These are phyloP conservation scores for Dinoponera quadriceps DNA, from an alignment of 1,140 invertebrate genomes.

Conservation along the genomic window DNA sequence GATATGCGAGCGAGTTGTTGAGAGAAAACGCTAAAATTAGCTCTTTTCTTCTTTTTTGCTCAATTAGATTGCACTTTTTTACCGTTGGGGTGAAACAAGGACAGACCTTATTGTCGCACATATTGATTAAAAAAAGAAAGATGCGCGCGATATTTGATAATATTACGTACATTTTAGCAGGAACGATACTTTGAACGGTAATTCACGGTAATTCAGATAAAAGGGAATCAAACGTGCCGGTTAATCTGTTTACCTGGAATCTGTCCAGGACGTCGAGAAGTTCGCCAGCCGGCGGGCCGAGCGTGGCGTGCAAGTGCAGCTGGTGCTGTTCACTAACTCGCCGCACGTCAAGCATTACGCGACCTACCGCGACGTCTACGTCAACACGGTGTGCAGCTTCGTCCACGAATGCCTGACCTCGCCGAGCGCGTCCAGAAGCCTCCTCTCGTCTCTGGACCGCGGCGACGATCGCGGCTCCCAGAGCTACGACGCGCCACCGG, in stretches of 20 bases:
- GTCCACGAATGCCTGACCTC: constrained; percentile 86
- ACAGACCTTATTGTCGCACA: too few species aligned
- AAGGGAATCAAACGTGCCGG: too few species aligned
- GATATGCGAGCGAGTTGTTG: too few species aligned
- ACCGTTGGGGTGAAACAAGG: too few species aligned
- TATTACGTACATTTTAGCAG: too few species aligned
- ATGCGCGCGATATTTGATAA: too few species aligned
- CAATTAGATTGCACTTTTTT: too few species aligned
- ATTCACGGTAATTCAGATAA: too few species aligned
- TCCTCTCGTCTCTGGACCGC: constrained; percentile 19
- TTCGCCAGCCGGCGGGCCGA: constrained; percentile 87
- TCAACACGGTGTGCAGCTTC: constrained; percentile 87
- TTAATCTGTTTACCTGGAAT: neutral
- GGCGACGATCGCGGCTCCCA: constrained; percentile 44
- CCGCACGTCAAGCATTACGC: constrained; percentile 90
- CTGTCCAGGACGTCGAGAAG: constrained; percentile 87
- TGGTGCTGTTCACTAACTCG: constrained; percentile 89
- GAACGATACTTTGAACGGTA: too few species aligned
- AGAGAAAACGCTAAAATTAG: too few species aligned
- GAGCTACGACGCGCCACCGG: constrained; percentile 54
- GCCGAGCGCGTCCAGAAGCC: constrained; percentile 18
- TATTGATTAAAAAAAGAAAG: too few species aligned
- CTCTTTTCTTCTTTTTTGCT: too few species aligned
- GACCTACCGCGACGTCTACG: constrained; percentile 88
- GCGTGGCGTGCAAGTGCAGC: constrained; percentile 87